Percentiles rank a stretch among this genome's conserved stretches.
These are phyloP conservation scores for Sitta carolinensis DNA, from an alignment of 2,797 vertebrate genomes.

Conservation along the genomic window DNA sequence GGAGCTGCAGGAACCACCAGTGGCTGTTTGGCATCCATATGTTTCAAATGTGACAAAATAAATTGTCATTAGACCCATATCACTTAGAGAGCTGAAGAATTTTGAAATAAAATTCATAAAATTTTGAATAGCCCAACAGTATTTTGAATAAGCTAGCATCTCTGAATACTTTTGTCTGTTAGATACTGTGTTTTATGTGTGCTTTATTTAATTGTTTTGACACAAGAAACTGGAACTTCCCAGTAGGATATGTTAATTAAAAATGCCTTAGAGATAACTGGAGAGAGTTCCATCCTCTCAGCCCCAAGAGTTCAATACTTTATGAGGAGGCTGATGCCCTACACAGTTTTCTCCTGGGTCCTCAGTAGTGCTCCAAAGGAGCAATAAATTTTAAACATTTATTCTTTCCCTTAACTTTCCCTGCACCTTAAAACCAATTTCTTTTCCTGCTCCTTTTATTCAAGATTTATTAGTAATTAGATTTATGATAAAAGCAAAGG, in stretches of 20 bases:
- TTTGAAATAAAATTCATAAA: background rate
- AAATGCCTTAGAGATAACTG: conserved; percentile 7
- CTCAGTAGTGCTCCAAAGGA: background rate
- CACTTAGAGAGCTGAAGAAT: background rate
- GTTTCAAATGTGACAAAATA: background rate
- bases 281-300: background rate
- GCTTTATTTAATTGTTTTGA: conserved; percentile 21
- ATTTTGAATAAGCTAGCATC: background rate
- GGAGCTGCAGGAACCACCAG: background rate
- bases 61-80: background rate
- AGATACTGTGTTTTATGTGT: background rate
- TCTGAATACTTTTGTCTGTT: background rate
- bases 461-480: background rate
- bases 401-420: background rate
- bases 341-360: background rate
- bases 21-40: background rate
- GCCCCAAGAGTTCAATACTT: background rate
- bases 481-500: background rate
- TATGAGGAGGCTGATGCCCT: background rate
- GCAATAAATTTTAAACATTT: background rate
- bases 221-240: background rate
- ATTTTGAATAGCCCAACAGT: background rate
- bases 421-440: background rate
- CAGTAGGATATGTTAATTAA: background rate
- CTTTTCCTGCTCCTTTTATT: background rate